Evolutionary conservation across 1,140 invertebrate genomes (phyloP), one percentile per base, ranked within the genome.

Genomic region (Drosophila baimaii): DNA sequence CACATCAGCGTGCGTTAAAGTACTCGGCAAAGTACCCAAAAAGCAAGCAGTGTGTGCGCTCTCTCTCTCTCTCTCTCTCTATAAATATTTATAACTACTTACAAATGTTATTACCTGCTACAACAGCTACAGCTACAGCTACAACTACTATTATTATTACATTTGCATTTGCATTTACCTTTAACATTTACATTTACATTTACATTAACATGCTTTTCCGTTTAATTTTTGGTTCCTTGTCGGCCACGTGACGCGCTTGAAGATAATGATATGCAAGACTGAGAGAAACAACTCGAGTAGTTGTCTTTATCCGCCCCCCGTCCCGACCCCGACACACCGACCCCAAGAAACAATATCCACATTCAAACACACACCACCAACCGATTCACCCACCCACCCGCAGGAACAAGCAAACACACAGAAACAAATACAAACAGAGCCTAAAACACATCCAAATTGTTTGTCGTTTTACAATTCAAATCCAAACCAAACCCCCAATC

Each of bases 81-180:
- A 64, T 80, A 77, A 81, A 77, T 77, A 77, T 73, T 81, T 82
- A 81, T 72, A 77, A 76, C 73, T 76, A 77, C 73, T 77, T 76
- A 76, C 73, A 76, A 76, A 76, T 76, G 73, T 76, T 76, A 76
- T 75, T 75, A 75, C 72, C 69, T 57, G 72, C 72, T 73, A 62
- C 56, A 63, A 64, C 71, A 41, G 43, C 56, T 37, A 44, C 63
- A 57, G 27, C 23, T 31, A 27, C 47, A 49, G 27, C 55, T 61
- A 66, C 63, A 66, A 61, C 63, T 73, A 75, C 70, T 76, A 68
- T 68, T 77, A 66, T 76, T 77, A 77, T 75, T 52, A 76, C 51
- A 73, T 70, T 72, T 72, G 54, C 73, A 68, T 77, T 77, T 77
- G 55, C 73, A 76, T 71, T 71, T 71, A 47, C 68, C 33, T 71